These are phyloP conservation scores for Euura saliciscinereae DNA, from an alignment of 1,140 invertebrate genomes.

Conservation along the genomic window DNA sequence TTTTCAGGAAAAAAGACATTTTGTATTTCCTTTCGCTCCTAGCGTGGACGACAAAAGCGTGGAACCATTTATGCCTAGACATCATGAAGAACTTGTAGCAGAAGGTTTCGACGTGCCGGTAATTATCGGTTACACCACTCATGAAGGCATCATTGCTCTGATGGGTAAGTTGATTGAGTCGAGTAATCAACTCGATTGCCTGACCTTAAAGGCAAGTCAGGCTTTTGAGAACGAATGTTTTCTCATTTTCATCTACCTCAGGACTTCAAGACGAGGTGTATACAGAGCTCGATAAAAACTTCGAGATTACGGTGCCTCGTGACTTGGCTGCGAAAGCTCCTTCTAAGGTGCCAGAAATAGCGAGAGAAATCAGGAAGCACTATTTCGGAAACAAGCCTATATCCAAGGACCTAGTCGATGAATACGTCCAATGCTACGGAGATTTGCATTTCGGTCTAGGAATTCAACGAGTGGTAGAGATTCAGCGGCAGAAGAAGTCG, in stretches of 20 bases:
- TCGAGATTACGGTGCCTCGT: neutral
- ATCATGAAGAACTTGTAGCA: conserved; percentile 41
- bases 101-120: conserved; percentile 61
- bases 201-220: conserved; percentile 51
- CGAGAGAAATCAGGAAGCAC: conserved; percentile 50
- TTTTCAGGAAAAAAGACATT: neutral
- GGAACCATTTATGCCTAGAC: conserved; percentile 42
- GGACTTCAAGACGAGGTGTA: conserved; percentile 32
- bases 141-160: conserved; percentile 52
- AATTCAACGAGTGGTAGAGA: conserved; percentile 19
- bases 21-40: conserved; percentile 12
- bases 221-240: conserved; percentile 20
- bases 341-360: conserved; percentile 37
- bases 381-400: conserved; percentile 41
- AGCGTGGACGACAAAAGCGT: conserved; percentile 28
- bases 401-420: neutral
- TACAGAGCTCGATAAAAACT: conserved; percentile 22
- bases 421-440: conserved; percentile 10
- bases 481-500: neutral
- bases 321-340: conserved; percentile 15
- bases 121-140: conserved; percentile 63
- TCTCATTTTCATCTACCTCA: conserved; percentile 30
- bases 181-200: conserved; percentile 32
- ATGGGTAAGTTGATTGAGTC: conserved; percentile 32
- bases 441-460: conserved; percentile 15